Evolutionary conservation across 92 coral and sea anemone species (phyloP).

Genomic region (Zoanthus solanderi): DNA sequence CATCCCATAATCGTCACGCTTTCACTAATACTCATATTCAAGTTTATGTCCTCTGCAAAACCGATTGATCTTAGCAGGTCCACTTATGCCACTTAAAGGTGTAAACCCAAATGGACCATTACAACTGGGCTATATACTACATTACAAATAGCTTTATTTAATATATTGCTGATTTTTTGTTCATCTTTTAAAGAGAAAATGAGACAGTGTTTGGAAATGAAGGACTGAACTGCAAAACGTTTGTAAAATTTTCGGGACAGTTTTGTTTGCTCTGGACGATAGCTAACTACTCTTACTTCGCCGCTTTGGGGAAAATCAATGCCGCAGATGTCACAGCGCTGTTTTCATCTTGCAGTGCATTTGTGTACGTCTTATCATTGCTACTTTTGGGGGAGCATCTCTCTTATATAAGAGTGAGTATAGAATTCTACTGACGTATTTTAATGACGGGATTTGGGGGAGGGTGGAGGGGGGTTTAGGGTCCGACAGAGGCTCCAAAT

Average conservation of each 20-base stretch:
- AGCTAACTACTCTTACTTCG: slow-evolving; percentile 40
- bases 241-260: slow-evolving; percentile 32
- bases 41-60: no score
- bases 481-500: not conserved
- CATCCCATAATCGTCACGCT: no score
- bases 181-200: slow-evolving; percentile 8
- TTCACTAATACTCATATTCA: no score
- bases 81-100: no score
- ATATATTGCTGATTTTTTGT: not conserved
- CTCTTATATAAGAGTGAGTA: slow-evolving; percentile 30
- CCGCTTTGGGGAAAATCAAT: slow-evolving; percentile 44
- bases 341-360: slow-evolving; percentile 48
- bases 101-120: no score
- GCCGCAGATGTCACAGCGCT: slow-evolving; percentile 49
- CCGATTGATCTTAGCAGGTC: no score
- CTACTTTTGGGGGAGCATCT: slow-evolving; percentile 31
- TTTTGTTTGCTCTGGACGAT: slow-evolving; percentile 42
- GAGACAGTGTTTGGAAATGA: slow-evolving; percentile 36
- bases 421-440: not conserved
- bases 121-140: no score
- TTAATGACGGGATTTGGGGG: not conserved
- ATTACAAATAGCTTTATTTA: no score
- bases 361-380: slow-evolving; percentile 52
- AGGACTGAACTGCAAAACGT: slow-evolving; percentile 35
- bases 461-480: not conserved